phyloP scores from a whole-genome alignment of 2,113 vertebrate species.

The Sardina pilchardus region DNA sequence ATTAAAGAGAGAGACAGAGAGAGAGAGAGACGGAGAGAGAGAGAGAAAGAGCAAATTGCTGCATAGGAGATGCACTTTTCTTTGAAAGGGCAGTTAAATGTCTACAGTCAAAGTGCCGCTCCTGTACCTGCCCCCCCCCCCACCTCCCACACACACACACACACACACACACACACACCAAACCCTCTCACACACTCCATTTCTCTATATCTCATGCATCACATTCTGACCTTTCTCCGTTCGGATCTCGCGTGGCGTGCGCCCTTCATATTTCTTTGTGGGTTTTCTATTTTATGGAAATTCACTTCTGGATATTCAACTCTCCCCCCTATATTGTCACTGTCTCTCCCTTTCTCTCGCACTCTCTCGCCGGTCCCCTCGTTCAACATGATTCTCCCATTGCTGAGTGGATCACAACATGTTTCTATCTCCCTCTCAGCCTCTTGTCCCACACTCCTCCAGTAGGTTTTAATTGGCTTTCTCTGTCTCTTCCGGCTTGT shows the following conservation, averaged over 20 bases:
- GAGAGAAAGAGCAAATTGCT: background rate
- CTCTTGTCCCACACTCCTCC: background rate
- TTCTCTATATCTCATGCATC: background rate
- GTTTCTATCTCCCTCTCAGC: background rate
- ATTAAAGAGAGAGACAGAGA: background rate
- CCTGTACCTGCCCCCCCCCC: background rate
- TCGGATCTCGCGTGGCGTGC: background rate
- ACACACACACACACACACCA: background rate
- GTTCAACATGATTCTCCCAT: background rate
- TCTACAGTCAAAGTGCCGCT: constrained; percentile 6
- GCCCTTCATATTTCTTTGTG: no score
- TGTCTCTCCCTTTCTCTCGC: constrained; percentile 30
- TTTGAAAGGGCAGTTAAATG: background rate
- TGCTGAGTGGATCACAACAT: background rate
- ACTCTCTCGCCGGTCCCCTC: background rate
- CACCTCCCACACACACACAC: background rate
- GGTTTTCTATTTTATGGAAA: no score
- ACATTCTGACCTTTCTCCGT: background rate
- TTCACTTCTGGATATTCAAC: no score
- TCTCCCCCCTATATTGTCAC: no score
- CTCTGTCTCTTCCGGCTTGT: background rate
- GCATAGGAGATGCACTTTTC: background rate
- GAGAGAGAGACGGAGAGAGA: background rate
- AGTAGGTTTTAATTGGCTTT: background rate
- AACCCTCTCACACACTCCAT: background rate